These are phyloP conservation scores for Gymnocypris eckloni DNA, from an alignment of 2,797 vertebrate species.

Conservation along the genomic window DNA sequence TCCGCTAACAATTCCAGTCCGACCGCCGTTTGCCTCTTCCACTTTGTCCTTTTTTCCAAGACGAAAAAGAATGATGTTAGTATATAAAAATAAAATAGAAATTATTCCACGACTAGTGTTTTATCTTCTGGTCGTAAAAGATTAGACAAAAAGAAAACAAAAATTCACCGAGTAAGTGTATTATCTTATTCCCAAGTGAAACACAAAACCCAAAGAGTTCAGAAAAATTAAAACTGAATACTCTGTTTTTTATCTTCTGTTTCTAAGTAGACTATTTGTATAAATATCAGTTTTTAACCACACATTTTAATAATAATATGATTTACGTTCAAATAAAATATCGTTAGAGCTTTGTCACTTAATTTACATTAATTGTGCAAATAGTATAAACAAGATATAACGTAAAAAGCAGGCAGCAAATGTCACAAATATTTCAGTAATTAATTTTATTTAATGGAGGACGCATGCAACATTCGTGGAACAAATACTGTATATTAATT, in stretches of 20 bases:
- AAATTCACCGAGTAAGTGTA: neutral
- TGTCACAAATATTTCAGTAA: neutral
- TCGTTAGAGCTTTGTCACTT: constrained; percentile 4
- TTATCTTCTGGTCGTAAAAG: neutral
- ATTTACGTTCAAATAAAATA: neutral
- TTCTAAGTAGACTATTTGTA: neutral
- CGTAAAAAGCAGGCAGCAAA: neutral
- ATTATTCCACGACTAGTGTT: neutral
- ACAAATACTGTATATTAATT: neutral
- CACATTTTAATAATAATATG: neutral
- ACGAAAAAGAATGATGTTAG: constrained; percentile 17
- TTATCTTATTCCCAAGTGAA: neutral
- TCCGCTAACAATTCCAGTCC: constrained; percentile 95
- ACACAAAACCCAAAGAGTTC: neutral
- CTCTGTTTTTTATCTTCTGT: neutral
- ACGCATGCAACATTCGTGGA: neutral
- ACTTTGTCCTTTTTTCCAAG: constrained; percentile 87
- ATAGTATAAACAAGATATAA: neutral
- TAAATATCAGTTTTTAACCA: neutral
- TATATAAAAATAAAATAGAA: neutral
- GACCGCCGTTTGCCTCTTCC: constrained; percentile 97
- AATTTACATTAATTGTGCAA: neutral
- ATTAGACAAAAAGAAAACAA: neutral
- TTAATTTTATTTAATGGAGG: neutral
- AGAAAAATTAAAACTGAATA: neutral